A percentile compares a stretch with the other conserved stretches of the same genome.
Evolutionary conservation across 2,113 vertebrate genomes (phyloP).

Genomic region (Apteryx mantelli): DNA sequence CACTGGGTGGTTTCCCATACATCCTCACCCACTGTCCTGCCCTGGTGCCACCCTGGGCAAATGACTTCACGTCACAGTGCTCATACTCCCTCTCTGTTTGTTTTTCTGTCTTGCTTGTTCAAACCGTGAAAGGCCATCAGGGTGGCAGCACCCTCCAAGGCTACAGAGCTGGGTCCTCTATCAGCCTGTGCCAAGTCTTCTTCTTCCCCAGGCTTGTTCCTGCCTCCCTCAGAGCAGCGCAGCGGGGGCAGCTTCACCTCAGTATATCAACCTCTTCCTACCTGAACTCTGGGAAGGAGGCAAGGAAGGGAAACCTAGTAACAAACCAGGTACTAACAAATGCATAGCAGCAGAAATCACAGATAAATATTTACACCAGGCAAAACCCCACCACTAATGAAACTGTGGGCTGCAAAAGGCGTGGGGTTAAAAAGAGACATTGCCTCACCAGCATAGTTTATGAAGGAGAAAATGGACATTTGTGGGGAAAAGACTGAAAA

Average conservation of each 20-base stretch:
- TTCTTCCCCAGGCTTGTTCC: background rate
- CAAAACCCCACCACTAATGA: background rate
- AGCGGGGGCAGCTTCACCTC: background rate
- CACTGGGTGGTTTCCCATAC: background rate
- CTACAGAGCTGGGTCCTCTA: background rate
- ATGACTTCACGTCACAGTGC: background rate
- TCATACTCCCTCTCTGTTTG: background rate
- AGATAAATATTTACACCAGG: background rate
- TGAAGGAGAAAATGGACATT: background rate
- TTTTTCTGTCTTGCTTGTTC: background rate
- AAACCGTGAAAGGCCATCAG: background rate
- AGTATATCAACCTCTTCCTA: accelerated
- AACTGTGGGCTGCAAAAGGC: background rate
- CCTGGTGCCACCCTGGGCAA: background rate
- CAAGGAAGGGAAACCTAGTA: background rate
- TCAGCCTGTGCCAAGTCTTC: background rate
- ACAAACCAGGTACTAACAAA: background rate
- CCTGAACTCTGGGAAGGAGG: background rate
- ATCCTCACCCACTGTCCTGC: background rate
- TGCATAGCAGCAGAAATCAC: background rate
- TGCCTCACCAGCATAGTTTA: background rate
- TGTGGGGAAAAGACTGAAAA: background rate
- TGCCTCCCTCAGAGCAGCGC: background rate
- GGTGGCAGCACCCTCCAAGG: background rate
- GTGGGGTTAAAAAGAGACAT: background rate